Evolutionary conservation across 2,113 vertebrate species (phyloP), one percentile per base, ranked within the genome.

Genomic region (Coregonus clupeaformis): DNA sequence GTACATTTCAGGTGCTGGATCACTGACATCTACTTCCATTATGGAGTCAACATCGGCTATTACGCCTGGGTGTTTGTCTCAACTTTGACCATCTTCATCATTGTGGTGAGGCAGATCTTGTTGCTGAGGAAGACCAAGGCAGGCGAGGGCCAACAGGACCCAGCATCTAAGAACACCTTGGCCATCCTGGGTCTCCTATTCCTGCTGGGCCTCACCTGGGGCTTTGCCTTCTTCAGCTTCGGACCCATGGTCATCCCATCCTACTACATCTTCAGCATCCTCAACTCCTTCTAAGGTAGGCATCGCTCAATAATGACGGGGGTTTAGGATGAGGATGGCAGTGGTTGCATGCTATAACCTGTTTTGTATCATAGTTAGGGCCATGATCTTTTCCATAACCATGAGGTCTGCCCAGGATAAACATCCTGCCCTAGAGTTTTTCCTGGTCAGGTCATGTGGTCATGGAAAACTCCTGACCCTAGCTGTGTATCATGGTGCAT

Each of bases 251-350:
- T 68, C 59, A 0, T 78, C 0, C 1, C 82, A 0, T 86, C 84
- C 20, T 88, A 86, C 77, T 91, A 85, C 36, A 85, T 88, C 47
- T 90, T 89, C 29, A 83, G 76, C 74, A 82, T 92, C 74, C 69
- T 87, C 55, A 89, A 90, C 79, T 76, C 84, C 7, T 88, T 89
- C 76, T 86, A 92, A 87, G 89, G 91, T 90, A 74, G 63, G 55
- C 16, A 59, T 25, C 6, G 47, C 14, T 49, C 47, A 49, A 49
- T 49, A 49, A 49, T 12, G 12, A 49, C 47, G 3, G 47, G 3
- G 47, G 12, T 49, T 49, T 49, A 49, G 14, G 11, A 16, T 49
- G 13, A 14, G 47, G 13, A 14, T 49, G 47, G 4, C 4, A 2
- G 32, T 36, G 32, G 6, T 36, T 36, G 32, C 32, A 36, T 36